These are phyloP conservation scores for Arrhopalites spinosus DNA, from an alignment of 2,888 invertebrate species.

Conservation along the genomic window DNA sequence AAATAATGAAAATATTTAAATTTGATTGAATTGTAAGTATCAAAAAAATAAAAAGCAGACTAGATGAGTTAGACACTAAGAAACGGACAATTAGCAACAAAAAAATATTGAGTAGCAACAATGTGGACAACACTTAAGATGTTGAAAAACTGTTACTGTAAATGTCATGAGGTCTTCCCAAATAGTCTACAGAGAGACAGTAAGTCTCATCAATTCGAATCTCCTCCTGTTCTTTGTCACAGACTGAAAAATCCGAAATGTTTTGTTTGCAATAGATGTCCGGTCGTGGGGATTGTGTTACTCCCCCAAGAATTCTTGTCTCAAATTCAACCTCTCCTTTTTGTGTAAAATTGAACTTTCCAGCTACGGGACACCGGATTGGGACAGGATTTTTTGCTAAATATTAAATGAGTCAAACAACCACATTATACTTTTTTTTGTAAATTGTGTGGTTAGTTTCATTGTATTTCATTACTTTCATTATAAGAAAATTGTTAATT, in stretches of 20 bases:
- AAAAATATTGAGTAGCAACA: slow-evolving; percentile 1
- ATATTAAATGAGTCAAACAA: slow-evolving; percentile 37
- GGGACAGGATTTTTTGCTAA: slow-evolving; percentile 84
- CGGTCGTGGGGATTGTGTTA: slow-evolving; percentile 90
- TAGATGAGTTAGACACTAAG: no score
- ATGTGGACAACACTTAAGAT: neutral
- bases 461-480: no score
- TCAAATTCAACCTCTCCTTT: slow-evolving; percentile 69
- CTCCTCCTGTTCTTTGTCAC: slow-evolving; percentile 92
- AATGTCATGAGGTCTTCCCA: slow-evolving; percentile 92
- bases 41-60: no score
- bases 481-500: no score
- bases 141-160: slow-evolving; percentile 66
- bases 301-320: slow-evolving; percentile 93
- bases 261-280: slow-evolving; percentile 90
- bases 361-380: slow-evolving; percentile 93
- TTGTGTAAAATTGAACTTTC: slow-evolving; percentile 93
- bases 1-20: no score
- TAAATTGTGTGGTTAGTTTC: no score
- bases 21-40: no score
- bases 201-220: slow-evolving; percentile 93
- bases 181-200: slow-evolving; percentile 93
- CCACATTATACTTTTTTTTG: no score
- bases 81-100: slow-evolving; percentile 3
- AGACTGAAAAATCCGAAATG: slow-evolving; percentile 94